These are phyloP conservation scores for Telmatochromis sp. DNA, from an alignment of 2,113 vertebrate genomes.

Conservation along the genomic window DNA sequence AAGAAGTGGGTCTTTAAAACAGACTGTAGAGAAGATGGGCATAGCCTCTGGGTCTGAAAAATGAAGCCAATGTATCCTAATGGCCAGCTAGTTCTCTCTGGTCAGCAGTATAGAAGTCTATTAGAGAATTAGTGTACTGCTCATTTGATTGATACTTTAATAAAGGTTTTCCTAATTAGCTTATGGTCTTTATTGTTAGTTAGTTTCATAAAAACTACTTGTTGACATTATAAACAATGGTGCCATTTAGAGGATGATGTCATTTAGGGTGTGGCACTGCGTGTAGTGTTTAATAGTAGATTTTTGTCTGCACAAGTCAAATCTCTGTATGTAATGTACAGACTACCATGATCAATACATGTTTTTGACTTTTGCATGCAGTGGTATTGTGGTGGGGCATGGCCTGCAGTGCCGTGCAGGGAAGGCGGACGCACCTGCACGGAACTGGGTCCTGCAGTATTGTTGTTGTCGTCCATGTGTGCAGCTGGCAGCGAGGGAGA, in stretches of 20 bases:
- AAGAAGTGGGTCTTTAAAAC: too few species aligned
- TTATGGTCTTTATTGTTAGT: background rate
- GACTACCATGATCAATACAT: background rate
- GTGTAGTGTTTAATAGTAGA: background rate
- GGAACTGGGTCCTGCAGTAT: background rate
- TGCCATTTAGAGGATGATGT: background rate
- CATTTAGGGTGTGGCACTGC: background rate
- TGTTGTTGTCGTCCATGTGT: background rate
- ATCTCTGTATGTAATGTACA: background rate
- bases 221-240: background rate
- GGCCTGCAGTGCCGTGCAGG: background rate
- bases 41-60: background rate
- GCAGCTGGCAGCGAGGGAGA: background rate
- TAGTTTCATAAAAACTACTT: background rate
- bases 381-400: background rate
- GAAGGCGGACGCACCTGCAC: background rate
- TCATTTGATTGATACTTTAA: background rate
- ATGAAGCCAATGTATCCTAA: background rate
- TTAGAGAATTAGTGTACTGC: background rate
- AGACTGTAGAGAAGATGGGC: too few species aligned
- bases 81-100: background rate
- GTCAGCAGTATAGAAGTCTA: background rate
- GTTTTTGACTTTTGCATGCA: background rate
- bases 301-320: background rate
- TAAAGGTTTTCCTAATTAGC: background rate